phyloP scores from a whole-genome alignment of 2,113 vertebrate species.

The Crotalus horridus region DNA sequence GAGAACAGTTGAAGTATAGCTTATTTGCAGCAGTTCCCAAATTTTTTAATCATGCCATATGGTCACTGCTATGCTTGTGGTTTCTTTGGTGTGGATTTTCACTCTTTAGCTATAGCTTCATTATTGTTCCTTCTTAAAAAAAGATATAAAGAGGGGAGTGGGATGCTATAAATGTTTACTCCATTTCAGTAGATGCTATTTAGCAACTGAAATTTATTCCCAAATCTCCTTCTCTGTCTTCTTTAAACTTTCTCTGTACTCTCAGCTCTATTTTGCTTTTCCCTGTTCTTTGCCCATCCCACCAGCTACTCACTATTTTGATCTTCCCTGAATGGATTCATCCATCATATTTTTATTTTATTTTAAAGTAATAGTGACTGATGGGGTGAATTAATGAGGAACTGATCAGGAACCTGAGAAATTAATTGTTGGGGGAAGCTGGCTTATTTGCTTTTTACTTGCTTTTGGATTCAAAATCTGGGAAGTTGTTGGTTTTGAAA shows the following conservation, averaged over 20 bases:
- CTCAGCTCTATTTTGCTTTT: background rate
- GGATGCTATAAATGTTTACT: background rate
- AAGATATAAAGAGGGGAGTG: background rate
- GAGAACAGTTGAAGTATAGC: background rate
- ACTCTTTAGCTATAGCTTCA: background rate
- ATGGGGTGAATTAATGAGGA: background rate
- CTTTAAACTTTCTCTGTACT: background rate
- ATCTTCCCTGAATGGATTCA: background rate
- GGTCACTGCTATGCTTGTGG: slow-evolving; percentile 21
- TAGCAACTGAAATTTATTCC: background rate
- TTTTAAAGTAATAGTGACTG: background rate
- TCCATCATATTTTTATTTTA: background rate
- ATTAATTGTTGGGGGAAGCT: background rate
- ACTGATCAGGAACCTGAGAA: background rate
- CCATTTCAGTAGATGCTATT: background rate
- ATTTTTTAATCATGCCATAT: slow-evolving; percentile 20
- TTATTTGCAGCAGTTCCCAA: slow-evolving; percentile 9
- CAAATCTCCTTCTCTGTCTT: background rate
- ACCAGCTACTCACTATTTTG: background rate
- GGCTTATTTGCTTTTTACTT: background rate
- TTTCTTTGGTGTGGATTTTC: slow-evolving; percentile 8
- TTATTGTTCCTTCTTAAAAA: background rate
- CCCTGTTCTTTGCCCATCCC: background rate
- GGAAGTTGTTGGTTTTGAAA: background rate
- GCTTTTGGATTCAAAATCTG: background rate